These are phyloP conservation scores for Plotosus lineatus DNA, from an alignment of 2,113 vertebrate genomes.

Conservation along the genomic window DNA sequence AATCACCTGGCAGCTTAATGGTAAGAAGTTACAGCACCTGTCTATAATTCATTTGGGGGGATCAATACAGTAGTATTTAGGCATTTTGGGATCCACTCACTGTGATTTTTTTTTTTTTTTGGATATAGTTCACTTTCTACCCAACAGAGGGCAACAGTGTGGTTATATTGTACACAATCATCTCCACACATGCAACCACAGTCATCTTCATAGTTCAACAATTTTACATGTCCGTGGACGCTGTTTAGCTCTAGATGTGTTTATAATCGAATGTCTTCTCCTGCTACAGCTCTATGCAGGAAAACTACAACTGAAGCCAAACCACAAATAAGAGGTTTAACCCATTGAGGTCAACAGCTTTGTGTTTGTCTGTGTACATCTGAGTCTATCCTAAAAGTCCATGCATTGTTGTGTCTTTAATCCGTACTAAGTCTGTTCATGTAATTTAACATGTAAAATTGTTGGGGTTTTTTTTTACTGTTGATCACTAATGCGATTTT, in stretches of 20 bases:
- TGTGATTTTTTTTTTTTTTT: neutral
- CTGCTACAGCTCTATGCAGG: neutral
- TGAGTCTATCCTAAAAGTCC: neutral
- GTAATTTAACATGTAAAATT: conserved; percentile 1
- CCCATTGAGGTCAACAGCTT: neutral
- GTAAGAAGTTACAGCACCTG: conserved; percentile 67
- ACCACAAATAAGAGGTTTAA: neutral
- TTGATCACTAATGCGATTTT: conserved; percentile 7
- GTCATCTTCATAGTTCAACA: neutral
- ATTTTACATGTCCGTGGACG: neutral
- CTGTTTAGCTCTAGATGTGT: neutral
- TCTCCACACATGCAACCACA: neutral
- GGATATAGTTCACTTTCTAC: neutral
- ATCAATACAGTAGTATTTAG: too few species aligned
- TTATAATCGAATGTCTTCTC: neutral
- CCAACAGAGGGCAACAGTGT: conserved; percentile 45
- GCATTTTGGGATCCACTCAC: neutral
- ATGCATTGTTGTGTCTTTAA: neutral
- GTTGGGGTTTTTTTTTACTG: conserved; percentile 7
- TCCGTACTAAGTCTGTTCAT: neutral
- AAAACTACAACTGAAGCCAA: neutral
- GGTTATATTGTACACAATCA: neutral
- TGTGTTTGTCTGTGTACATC: neutral
- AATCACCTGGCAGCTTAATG: conserved; percentile 83
- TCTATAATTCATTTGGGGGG: neutral